phyloP scores from a whole-genome alignment of 2,113 vertebrate genomes.

The Galbula dea region DNA sequence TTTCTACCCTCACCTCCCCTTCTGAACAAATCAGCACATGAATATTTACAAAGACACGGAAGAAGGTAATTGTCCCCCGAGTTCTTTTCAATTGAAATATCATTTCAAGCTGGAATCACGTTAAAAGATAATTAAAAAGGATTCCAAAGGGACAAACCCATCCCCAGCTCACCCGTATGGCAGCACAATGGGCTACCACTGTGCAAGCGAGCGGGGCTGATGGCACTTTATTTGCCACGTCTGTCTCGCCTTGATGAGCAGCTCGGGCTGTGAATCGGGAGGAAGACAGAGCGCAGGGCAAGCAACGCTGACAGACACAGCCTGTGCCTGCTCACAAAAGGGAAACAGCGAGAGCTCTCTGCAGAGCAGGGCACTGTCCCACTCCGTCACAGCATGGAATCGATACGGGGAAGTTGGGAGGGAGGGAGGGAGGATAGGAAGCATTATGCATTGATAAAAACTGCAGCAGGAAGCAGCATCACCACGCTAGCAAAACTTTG shows the following conservation, averaged over 20 bases:
- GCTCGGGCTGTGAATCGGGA: slow-evolving; percentile 2
- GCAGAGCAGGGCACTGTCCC: slow-evolving; percentile 21
- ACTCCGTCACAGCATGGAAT: slow-evolving; percentile 12
- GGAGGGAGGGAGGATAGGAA: not conserved
- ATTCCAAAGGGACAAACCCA: not conserved
- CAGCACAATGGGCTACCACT: slow-evolving; percentile 43
- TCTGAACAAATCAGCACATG: not conserved
- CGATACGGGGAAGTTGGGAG: not conserved
- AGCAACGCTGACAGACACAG: slow-evolving; percentile 25
- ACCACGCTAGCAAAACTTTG: not conserved
- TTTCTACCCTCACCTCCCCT: not conserved
- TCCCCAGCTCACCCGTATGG: slow-evolving; percentile 10
- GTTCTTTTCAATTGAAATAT: slow-evolving; percentile 44
- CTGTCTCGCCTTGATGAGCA: slow-evolving; percentile 25
- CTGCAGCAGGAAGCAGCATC: not conserved
- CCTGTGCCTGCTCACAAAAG: slow-evolving; percentile 2
- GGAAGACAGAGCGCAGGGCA: not conserved
- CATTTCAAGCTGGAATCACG: not conserved
- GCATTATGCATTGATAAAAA: not conserved
- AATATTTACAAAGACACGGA: not conserved
- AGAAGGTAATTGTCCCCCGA: not conserved
- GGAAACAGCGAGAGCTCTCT: slow-evolving; percentile 20
- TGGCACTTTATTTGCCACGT: slow-evolving; percentile 16
- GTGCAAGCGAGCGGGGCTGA: not conserved
- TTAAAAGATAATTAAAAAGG: slow-evolving; percentile 28